Evolutionary conservation across 2,888 invertebrate species (phyloP), one percentile per base, ranked within the genome.

Genomic region (Rutpela maculata): DNA sequence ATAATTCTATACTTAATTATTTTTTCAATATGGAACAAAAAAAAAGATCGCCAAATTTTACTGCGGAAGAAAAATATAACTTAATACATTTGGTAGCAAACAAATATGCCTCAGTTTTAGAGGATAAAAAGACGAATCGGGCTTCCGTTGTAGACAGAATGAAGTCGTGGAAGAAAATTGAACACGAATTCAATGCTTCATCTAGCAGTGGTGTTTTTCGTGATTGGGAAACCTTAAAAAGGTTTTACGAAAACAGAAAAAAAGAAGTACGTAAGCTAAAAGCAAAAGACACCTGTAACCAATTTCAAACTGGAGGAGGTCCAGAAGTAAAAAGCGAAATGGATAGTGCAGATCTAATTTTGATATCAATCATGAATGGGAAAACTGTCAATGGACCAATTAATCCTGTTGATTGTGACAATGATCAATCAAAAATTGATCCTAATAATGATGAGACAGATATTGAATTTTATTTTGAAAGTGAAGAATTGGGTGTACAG

Each of bases 61-160:
- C 50, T 50, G 50, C n/a, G n/a, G 50, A 50, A n/a, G 50, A 50
- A 50, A 50, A 50, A n/a, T 15, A n/a, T n/a, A 12, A 50, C n/a
- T 50, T 50, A 50, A 1, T 50, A 50, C 12, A 50, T 50, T 50
- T 50, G 50, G 12, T 50, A 50, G 50, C 50, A 50, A 50, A 50
- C 50, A 67, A 67, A 67, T 67, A 67, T 55, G 50, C 67, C 67
- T 55, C n/a, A n/a, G 26, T 26, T 55, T 26, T 67, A 22, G 66
- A 67, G 15, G 66, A 67, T 55, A 67, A 67, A 55, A 67, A 55
- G 15, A 67, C 66, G 6, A 50, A 67, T 26, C 43, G 67, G 26
- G 17, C 55, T n/a, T 55, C 67, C 6, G 26, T 22, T 15, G 31
- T 11, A 19, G 17, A 67, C 12, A 55, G 26, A 31, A 19, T 19